These are phyloP conservation scores for Aporophyla nigra DNA, from an alignment of 2,888 invertebrate species.

Conservation along the genomic window DNA sequence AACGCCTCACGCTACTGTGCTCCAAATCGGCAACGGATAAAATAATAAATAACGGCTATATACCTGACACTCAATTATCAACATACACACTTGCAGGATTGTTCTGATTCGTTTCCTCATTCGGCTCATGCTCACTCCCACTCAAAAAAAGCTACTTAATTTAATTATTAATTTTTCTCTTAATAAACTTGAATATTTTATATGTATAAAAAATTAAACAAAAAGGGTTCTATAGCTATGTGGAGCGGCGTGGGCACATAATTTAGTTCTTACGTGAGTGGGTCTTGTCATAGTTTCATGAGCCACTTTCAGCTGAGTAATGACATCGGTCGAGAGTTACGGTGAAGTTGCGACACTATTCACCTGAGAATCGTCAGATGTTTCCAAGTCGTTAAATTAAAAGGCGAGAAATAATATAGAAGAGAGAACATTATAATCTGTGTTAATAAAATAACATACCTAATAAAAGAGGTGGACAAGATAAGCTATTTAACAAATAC, in stretches of 20 bases:
- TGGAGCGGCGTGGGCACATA: constrained; percentile 67
- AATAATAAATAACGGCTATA: constrained; percentile 67
- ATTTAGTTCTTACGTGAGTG: constrained; percentile 81
- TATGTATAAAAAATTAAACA: constrained; percentile 46
- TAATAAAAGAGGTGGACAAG: background rate
- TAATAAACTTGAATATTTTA: background rate
- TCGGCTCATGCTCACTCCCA: background rate
- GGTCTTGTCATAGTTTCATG: constrained; percentile 83
- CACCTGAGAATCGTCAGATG: constrained; percentile 64
- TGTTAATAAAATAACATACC: constrained; percentile 7
- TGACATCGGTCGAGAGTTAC: constrained; percentile 77
- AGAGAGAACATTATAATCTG: background rate
- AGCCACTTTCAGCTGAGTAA: constrained; percentile 84
- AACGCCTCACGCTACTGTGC: constrained; percentile 79
- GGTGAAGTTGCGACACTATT: constrained; percentile 75
- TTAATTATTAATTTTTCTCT: background rate
- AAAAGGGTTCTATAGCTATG: constrained; percentile 68
- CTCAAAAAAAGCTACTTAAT: background rate
- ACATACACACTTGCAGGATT: constrained; percentile 7
- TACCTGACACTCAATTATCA: constrained; percentile 54
- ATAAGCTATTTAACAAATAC: constrained; percentile 21
- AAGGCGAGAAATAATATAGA: constrained; percentile 9
- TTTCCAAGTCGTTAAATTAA: constrained; percentile 28
- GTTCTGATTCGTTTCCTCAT: constrained; percentile 1
- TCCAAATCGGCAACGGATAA: constrained; percentile 77